phyloP scores from a whole-genome alignment of 2,888 invertebrate genomes.

The Amiota minor region DNA sequence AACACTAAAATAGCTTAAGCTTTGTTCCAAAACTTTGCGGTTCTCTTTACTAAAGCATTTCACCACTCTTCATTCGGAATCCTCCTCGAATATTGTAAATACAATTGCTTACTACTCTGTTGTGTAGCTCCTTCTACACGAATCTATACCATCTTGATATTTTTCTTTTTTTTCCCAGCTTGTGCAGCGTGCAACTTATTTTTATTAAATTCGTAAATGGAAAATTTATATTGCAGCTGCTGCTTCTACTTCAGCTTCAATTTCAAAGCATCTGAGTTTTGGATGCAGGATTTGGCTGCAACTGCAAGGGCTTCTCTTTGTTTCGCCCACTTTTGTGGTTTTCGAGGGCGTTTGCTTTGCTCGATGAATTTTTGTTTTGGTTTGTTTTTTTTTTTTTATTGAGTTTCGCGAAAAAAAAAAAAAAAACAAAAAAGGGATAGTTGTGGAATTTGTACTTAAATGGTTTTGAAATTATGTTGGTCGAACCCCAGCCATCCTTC shows the following conservation, averaged over 20 bases:
- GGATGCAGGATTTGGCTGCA: no score
- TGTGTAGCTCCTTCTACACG: conserved; percentile 3
- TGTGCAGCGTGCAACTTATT: conserved; percentile 65
- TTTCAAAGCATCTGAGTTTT: not conserved
- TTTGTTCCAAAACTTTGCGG: conserved; percentile 4
- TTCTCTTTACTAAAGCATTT: not conserved
- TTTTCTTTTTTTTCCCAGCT: conserved; percentile 21
- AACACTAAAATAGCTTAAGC: not conserved
- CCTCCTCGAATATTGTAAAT: conserved; percentile 38
- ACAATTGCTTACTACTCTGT: conserved; percentile 50
- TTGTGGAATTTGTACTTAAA: conserved; percentile 60
- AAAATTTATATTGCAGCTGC: conserved; percentile 70
- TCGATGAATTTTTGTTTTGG: conserved; percentile 17
- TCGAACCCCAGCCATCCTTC: conserved; percentile 37
- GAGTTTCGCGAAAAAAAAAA: conserved; percentile 44
- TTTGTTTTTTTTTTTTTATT: conserved; percentile 30
- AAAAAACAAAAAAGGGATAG: not conserved
- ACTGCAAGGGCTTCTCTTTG: not conserved
- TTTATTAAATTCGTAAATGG: conserved; percentile 69
- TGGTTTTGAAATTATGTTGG: conserved; percentile 67
- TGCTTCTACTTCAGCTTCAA: conserved; percentile 35
- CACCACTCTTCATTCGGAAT: conserved; percentile 7
- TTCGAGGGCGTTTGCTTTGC: not conserved
- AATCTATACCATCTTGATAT: no score
- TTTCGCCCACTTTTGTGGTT: not conserved